Base-by-base conservation (phyloP, 2,113 vertebrate genomes). In the Cynocephalus volans region DNA sequence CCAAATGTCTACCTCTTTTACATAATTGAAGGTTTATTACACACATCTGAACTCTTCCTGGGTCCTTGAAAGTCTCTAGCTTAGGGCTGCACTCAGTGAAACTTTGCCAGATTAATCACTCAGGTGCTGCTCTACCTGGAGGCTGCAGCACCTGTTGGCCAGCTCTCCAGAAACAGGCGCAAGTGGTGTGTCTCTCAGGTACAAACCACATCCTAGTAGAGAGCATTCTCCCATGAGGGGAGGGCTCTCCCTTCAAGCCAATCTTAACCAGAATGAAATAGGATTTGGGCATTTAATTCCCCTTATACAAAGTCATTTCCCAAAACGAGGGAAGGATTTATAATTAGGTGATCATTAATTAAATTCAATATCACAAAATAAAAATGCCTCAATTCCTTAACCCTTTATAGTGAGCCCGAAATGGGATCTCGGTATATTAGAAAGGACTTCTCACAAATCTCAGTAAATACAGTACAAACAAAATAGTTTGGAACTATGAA, bases 401-500 rank as follows among this genome's bases (percentile, higher is more conserved):
- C 19, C 6, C 45, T 92, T 95, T 83, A 24, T 85, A 85, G 58
- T 60, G 23, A 93, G 67, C n/a, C 48, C 62, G 54, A 62, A 85
- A 60, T 31, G 26, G 8, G 26, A 81, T 80, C 36, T 41, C 41
- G 36, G 41, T 64, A 79, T 84, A 86, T 50, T 89, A 69, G 60
- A 93, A 96, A 83, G 45, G 3, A 50, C 75, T 73, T 58, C 36
- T 86, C 76, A 83, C 19, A 67, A 90, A 87, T 75, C 73, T 86
- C 82, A 75, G 31, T 92, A 62, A 94, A 88, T 33, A 85, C 7
- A 82, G 19, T 58, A 70, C 15, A 84, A 94, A 84, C 50, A 92
- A 83, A 94, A 83, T 62, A 81, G 56, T 60, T 33, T 85, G 67
- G 92, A 96, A 83, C 41, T 72, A 85, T 77, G 75, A 87, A 83